Evolutionary conservation across 1,140 invertebrate species (phyloP).

Genomic region (Drosophila setifemur): DNA sequence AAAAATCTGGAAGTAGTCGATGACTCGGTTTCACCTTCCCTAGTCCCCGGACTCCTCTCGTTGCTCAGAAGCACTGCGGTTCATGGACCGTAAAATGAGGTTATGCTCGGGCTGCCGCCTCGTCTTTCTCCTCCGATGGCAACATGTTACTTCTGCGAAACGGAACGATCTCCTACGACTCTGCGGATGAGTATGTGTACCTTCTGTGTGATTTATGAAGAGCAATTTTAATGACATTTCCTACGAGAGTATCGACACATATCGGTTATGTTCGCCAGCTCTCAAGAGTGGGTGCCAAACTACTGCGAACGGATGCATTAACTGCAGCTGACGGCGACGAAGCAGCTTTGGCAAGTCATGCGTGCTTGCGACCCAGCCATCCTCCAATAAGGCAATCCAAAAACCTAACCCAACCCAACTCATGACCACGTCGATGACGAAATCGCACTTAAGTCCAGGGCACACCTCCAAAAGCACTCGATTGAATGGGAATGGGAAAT

Average conservation of each 20-base stretch:
- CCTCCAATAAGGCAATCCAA: slow-evolving; percentile 12
- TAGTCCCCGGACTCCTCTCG: neutral
- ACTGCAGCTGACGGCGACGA: slow-evolving; percentile 25
- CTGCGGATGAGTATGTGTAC: slow-evolving; percentile 36
- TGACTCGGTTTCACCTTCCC: neutral
- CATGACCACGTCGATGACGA: slow-evolving; percentile 14
- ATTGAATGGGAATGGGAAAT: too few species aligned
- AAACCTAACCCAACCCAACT: slow-evolving; percentile 1
- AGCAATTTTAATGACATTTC: slow-evolving; percentile 82
- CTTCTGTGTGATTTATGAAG: slow-evolving; percentile 78
- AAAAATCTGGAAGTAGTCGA: slow-evolving; percentile 27
- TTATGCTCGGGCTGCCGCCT: slow-evolving; percentile 69
- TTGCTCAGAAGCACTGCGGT: slow-evolving; percentile 31
- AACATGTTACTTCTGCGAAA: slow-evolving; percentile 34
- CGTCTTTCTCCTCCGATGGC: slow-evolving; percentile 17
- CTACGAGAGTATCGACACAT: slow-evolving; percentile 72
- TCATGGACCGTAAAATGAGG: slow-evolving; percentile 80
- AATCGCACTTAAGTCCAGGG: slow-evolving; percentile 36
- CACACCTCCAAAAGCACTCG: slow-evolving; percentile 39
- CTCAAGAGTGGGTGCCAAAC: slow-evolving; percentile 32
- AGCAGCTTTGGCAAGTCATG: slow-evolving; percentile 63
- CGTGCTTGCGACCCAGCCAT: slow-evolving; percentile 34
- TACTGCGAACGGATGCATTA: slow-evolving; percentile 30
- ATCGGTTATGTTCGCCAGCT: slow-evolving; percentile 35
- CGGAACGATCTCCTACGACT: slow-evolving; percentile 1